Conservation (phyloP, 2,888 invertebrate species). For the Capitulum mitella region DNA sequence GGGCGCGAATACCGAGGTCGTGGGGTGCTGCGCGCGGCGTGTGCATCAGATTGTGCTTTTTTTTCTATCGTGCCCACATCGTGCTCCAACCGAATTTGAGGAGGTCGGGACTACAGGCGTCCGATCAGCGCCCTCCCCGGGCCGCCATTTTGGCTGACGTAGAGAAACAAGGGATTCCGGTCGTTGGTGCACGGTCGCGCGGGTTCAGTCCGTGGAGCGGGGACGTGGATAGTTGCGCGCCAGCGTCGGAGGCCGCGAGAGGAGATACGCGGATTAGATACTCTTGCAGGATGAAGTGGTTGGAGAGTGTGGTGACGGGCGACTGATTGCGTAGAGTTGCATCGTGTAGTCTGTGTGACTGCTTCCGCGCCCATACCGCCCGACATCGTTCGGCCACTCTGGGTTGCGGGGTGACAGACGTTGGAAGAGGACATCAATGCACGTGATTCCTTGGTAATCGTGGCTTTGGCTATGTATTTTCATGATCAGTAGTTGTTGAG, state of each 20-base stretch:
- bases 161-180: constrained; percentile 23
- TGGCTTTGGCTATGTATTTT: not conserved
- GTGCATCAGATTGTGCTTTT: not conserved
- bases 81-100: not conserved
- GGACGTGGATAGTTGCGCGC: constrained; percentile 18
- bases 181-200: not conserved
- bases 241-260: not conserved
- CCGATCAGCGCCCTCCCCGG: not conserved
- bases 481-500: not conserved
- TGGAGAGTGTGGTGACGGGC: not conserved
- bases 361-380: too few species aligned
- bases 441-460: not conserved
- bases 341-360: too few species aligned
- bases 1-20: not conserved
- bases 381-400: too few species aligned
- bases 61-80: not conserved
- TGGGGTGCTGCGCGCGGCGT: not conserved
- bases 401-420: too few species aligned
- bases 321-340: too few species aligned
- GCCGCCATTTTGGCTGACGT: constrained; percentile 24
- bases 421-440: not conserved
- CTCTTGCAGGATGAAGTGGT: not conserved
- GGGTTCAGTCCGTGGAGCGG: not conserved
- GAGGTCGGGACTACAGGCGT: not conserved
- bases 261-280: not conserved